A percentile compares a stretch with the other conserved stretches of the same genome.
These are phyloP conservation scores for Eriocheir sinensis DNA, from an alignment of 1,140 invertebrate genomes.

Conservation along the genomic window DNA sequence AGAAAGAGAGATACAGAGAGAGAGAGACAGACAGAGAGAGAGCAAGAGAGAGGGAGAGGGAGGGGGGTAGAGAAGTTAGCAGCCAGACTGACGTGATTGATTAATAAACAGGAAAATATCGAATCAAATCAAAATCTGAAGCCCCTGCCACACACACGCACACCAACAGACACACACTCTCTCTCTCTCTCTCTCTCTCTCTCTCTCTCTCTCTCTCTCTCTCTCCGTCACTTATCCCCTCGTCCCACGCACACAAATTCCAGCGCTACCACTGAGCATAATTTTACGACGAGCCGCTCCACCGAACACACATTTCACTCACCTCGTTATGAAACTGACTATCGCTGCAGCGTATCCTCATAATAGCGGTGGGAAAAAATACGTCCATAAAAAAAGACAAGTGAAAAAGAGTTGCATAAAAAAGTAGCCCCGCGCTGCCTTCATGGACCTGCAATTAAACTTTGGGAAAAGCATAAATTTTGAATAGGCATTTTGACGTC, in stretches of 20 bases:
- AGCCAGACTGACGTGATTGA: neutral
- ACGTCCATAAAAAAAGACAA: neutral
- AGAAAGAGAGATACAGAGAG: neutral
- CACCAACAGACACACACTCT: neutral
- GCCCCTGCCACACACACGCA: neutral
- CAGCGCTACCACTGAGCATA: no score
- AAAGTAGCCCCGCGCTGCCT: neutral
- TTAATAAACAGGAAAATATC: neutral
- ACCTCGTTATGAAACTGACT: neutral
- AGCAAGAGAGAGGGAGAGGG: slow-evolving; percentile 11
- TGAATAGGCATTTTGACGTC: neutral
- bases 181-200: neutral
- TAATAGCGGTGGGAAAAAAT: neutral
- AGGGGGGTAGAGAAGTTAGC: neutral
- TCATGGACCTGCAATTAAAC: slow-evolving; percentile 13
- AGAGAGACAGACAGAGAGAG: neutral
- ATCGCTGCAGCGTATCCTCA: neutral
- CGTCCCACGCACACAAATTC: no score
- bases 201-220: no score
- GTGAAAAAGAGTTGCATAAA: neutral
- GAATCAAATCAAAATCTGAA: neutral
- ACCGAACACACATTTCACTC: neutral
- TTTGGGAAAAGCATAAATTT: neutral
- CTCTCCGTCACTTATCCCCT: no score
- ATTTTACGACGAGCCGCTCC: neutral